Base-by-base conservation (phyloP, 2,888 invertebrate genomes). In the Timema cristinae region DNA sequence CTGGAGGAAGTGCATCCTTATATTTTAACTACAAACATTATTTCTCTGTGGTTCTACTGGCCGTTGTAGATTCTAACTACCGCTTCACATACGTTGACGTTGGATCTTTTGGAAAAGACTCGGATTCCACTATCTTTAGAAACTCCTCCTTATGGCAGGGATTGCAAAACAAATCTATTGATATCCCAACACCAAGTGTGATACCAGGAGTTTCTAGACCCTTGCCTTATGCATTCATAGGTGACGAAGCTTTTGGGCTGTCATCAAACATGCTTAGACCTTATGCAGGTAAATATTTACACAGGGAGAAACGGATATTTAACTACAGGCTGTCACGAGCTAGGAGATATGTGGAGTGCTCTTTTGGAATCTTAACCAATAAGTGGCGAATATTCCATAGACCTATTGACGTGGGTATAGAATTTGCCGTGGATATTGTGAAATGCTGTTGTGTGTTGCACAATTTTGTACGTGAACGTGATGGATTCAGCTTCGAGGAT, bases 401-500 rank as follows among this genome's bases (percentile, higher is more conserved):
- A 4, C 70, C 51, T 16, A 13, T 70, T 7, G 11, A 63, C 63
- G 51, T 63, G 32, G 16, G 48, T 8, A 48, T 5, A 15, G 63
- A 61, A 9, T 70, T 70, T 15, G 54, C 50, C 32, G 63, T 50
- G 51, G 70, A 63, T 13, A 70, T 66, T 50, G 66, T 63, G 49
- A 70, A 50, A 59, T 50, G 51, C 7, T 70, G 50, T 15, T 51
- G 70, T 49, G 48, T 70, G 47, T 66, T 52, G 16, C 66, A 66
- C 10, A 50, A 51, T 51, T 70, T 70, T 63, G 32, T 66, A 48
- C 5, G 66, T 11, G 32, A 13, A 13, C 49, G 63, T n/a, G 52
- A 70, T 32, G 51, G 70, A 48, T 70, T 15, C 51, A 49, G 50
- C 13, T 66, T 51, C 47, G 63, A 70, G 32, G 70, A 70, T n/a